These are phyloP conservation scores for Temnothorax unifasciatus DNA, from an alignment of 2,888 invertebrate genomes.

Conservation along the genomic window DNA sequence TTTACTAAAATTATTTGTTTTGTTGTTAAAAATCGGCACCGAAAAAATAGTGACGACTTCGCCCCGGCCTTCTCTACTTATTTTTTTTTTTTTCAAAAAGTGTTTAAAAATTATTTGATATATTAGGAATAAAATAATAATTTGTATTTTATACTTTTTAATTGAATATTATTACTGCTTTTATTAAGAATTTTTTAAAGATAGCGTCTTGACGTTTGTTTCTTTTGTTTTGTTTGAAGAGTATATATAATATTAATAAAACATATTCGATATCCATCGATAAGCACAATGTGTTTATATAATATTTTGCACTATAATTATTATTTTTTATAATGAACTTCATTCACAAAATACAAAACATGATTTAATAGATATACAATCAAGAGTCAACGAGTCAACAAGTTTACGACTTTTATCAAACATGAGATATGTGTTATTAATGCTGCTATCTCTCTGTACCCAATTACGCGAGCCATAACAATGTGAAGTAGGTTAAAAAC, in stretches of 20 bases:
- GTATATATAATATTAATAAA: neutral
- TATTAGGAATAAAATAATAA: neutral
- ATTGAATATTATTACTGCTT: neutral
- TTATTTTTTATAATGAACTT: neutral
- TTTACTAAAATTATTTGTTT: no score
- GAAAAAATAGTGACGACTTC: no score
- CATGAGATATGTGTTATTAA: neutral
- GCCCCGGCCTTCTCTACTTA: no score
- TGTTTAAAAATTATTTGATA: neutral
- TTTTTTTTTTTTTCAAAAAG: no score
- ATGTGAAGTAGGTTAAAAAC: conserved; percentile 49
- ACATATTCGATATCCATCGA: neutral
- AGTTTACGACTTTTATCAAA: neutral
- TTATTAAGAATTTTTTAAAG: neutral
- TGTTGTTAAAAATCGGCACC: no score
- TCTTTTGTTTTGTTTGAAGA: neutral
- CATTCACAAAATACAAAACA: neutral
- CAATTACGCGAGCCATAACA: conserved; percentile 40
- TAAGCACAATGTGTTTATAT: neutral
- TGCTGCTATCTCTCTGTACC: neutral
- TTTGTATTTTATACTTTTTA: neutral
- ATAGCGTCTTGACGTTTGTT: neutral
- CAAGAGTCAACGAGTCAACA: neutral
- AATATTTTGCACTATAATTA: neutral
- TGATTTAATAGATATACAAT: neutral